phyloP scores from a whole-genome alignment of 2,797 vertebrate genomes.

The Lemur catta region DNA sequence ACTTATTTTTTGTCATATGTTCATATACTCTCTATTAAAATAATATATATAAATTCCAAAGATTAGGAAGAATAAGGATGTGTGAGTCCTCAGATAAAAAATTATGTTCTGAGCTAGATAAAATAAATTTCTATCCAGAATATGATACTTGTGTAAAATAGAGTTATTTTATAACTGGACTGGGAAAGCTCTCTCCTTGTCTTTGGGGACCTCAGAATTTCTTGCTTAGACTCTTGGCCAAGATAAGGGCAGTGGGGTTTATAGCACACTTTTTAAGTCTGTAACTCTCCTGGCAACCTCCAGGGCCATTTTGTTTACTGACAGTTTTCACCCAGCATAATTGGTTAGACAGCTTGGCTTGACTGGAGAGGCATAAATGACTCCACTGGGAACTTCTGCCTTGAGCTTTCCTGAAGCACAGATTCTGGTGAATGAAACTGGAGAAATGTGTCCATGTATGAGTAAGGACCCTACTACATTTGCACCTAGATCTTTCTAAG shows the following conservation, averaged over 20 bases:
- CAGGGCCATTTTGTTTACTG: neutral
- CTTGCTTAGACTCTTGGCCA: neutral
- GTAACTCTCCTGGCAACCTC: neutral
- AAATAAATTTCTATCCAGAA: neutral
- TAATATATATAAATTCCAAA: neutral
- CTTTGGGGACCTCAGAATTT: neutral
- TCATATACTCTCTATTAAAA: neutral
- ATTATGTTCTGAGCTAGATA: neutral
- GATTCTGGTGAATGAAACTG: neutral
- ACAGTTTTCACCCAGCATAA: conserved; percentile 4
- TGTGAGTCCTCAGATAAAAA: neutral
- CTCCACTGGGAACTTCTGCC: neutral
- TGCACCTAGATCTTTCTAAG: neutral
- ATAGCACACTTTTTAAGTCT: neutral
- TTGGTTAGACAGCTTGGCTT: neutral
- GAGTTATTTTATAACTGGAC: neutral
- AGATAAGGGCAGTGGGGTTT: neutral
- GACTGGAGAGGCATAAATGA: neutral
- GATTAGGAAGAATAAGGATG: neutral
- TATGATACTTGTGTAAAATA: neutral
- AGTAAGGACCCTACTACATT: neutral
- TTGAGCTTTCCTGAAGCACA: conserved; percentile 22
- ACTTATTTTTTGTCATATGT: neutral
- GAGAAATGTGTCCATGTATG: neutral
- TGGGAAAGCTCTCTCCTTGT: neutral